phyloP scores from a whole-genome alignment of 2,797 vertebrate genomes.

The Bradypus variegatus region DNA sequence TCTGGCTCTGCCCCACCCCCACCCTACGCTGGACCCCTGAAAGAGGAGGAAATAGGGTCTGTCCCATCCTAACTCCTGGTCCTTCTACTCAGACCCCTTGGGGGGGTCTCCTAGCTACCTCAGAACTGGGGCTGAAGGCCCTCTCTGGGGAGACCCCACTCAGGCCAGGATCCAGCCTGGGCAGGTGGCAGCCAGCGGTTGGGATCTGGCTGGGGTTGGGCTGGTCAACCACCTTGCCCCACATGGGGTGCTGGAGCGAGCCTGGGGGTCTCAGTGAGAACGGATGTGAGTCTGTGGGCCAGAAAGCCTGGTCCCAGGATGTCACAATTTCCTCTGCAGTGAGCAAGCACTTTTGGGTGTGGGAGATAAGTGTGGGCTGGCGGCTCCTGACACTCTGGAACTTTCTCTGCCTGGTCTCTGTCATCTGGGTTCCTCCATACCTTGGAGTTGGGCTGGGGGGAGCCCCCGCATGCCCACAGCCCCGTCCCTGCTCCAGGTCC shows the following conservation, averaged over 20 bases:
- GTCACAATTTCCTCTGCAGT: conserved; percentile 57
- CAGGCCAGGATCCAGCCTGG: background rate
- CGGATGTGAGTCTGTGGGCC: background rate
- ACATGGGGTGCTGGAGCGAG: fast-evolving
- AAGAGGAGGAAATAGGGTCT: background rate
- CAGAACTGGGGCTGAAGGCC: no score
- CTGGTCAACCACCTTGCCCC: no score
- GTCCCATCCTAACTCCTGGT: background rate
- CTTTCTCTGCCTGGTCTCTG: background rate
- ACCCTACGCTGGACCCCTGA: background rate
- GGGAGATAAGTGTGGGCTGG: background rate
- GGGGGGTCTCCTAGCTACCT: background rate
- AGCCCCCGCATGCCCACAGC: background rate
- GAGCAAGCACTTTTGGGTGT: conserved; percentile 30
- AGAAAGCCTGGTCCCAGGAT: conserved; percentile 52
- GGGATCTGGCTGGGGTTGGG: no score
- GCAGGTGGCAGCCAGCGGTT: background rate
- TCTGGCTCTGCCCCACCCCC: background rate
- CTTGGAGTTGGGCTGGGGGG: background rate
- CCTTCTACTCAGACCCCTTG: background rate
- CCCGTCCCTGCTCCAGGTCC: background rate
- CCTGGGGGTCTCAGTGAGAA: background rate
- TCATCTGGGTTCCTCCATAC: background rate
- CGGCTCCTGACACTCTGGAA: background rate
- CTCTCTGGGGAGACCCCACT: background rate